A percentile compares a stretch with the other conserved stretches of the same genome.
Conservation (phyloP, 2,113 vertebrate species). For the Pristiophorus japonicus region DNA sequence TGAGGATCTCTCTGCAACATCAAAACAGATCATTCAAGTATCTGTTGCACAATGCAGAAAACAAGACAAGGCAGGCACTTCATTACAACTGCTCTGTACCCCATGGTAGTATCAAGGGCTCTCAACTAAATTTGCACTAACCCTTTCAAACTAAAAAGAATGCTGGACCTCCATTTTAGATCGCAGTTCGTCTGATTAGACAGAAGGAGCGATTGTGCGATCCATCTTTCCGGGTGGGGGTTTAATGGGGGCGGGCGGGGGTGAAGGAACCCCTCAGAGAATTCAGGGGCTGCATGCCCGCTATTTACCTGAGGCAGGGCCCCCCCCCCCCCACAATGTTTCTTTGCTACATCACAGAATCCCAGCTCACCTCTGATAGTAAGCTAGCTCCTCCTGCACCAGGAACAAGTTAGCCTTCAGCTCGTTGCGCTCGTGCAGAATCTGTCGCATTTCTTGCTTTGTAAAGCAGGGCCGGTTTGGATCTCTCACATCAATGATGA, state of each 20-base stretch:
- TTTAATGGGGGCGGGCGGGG: too few species aligned
- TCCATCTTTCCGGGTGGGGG: background rate
- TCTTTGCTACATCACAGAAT: background rate
- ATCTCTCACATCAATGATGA: constrained; percentile 52
- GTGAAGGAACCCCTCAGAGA: too few species aligned
- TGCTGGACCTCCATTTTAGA: background rate
- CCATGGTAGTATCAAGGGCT: background rate
- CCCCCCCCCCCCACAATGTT: background rate
- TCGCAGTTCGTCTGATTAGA: background rate
- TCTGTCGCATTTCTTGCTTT: constrained; percentile 80
- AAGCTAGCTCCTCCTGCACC: constrained; percentile 86
- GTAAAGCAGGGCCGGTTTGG: constrained; percentile 70
- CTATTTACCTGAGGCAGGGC: background rate
- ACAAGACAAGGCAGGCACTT: too few species aligned
- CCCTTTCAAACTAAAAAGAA: background rate
- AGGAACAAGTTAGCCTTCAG: constrained; percentile 90
- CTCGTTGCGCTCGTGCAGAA: constrained; percentile 86
- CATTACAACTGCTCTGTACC: background rate
- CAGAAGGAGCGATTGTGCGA: background rate
- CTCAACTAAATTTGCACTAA: background rate
- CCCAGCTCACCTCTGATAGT: constrained; percentile 77
- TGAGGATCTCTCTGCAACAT: constrained; percentile 76
- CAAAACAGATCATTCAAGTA: background rate
- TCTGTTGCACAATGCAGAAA: background rate
- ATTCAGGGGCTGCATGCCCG: background rate